phyloP scores from a whole-genome alignment of 2,113 vertebrate species.

The Menura novaehollandiae region DNA sequence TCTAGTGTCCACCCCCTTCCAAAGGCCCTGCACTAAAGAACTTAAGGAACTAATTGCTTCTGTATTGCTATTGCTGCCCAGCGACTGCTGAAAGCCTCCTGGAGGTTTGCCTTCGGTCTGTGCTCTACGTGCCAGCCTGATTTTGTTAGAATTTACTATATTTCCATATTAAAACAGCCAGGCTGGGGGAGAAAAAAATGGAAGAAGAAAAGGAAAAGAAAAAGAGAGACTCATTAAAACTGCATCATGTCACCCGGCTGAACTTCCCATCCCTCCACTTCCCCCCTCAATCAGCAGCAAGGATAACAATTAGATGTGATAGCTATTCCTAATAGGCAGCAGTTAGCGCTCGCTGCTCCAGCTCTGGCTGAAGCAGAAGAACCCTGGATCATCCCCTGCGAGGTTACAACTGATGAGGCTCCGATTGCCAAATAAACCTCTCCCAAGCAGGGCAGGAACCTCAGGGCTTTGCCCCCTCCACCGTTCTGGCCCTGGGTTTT shows the following conservation, averaged over 20 bases:
- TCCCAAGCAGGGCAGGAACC: background rate
- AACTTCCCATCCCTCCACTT: conserved; percentile 53
- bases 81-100: background rate
- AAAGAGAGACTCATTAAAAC: conserved; percentile 56
- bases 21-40: conserved; percentile 19
- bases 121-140: background rate
- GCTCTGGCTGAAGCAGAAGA: background rate
- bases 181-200: background rate
- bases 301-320: conserved; percentile 49
- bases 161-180: conserved; percentile 45
- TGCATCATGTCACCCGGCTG: conserved; percentile 49
- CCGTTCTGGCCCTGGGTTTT: background rate
- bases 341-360: background rate
- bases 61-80: background rate
- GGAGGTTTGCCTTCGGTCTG: background rate
- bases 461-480: background rate
- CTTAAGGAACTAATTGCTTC: conserved; percentile 36
- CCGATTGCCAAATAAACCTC: background rate
- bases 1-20: conserved; percentile 23
- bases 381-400: background rate
- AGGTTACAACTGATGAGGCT: background rate
- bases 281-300: conserved; percentile 40
- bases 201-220: conserved; percentile 9
- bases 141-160: conserved; percentile 25
- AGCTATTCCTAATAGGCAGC: conserved; percentile 7